These are phyloP conservation scores for Motacilla alba DNA, from an alignment of 2,113 vertebrate species.

Conservation along the genomic window DNA sequence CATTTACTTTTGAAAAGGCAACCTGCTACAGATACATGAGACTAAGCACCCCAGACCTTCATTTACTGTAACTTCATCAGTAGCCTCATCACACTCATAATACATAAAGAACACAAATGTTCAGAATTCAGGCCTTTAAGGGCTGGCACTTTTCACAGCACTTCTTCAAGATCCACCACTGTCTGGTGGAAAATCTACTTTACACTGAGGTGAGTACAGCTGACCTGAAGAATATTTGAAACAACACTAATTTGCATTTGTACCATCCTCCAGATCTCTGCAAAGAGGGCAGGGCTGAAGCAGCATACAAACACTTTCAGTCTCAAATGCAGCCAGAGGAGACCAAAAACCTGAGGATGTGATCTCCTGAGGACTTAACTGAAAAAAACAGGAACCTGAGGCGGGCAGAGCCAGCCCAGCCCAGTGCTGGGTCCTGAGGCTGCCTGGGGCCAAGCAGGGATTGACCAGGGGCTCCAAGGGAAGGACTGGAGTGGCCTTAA, in stretches of 20 bases:
- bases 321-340: rapidly evolving
- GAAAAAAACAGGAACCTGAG: background rate
- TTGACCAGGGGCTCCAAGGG: background rate
- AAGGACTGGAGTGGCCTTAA: background rate
- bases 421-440: rapidly evolving
- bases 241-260: background rate
- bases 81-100: background rate
- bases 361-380: background rate
- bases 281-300: background rate
- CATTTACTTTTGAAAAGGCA: constrained; percentile 28
- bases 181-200: background rate
- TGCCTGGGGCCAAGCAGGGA: background rate
- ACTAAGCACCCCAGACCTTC: background rate
- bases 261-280: background rate
- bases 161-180: background rate
- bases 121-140: background rate
- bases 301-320: background rate
- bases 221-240: background rate
- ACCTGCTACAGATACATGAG: background rate
- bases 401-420: background rate
- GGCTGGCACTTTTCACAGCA: background rate
- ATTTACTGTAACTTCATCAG: background rate
- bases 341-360: background rate
- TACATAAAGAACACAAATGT: background rate
- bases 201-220: background rate